Percentiles rank a stretch among this genome's conserved stretches.
Conservation (phyloP, 2,797 vertebrate genomes). For the Argya squamiceps region DNA sequence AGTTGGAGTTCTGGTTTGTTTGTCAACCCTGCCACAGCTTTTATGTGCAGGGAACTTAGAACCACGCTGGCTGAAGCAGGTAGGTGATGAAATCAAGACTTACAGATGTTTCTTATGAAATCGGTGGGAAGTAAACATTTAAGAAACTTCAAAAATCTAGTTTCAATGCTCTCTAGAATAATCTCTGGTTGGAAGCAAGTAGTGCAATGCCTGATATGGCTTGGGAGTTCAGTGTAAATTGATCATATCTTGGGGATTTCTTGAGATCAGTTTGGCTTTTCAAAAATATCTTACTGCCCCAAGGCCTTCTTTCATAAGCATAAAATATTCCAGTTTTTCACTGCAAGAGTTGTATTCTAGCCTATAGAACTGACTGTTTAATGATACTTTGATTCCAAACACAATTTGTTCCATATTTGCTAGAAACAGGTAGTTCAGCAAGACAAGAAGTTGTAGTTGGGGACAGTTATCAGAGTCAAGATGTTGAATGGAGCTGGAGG, state of each 20-base stretch:
- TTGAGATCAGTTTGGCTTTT: background rate
- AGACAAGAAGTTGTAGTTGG: background rate
- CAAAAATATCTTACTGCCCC: background rate
- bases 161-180: background rate
- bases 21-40: background rate
- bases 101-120: constrained; percentile 16
- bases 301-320: background rate
- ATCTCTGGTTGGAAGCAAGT: background rate
- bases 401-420: background rate
- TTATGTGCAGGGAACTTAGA: background rate
- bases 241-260: background rate
- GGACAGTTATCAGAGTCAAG: background rate
- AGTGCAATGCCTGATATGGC: background rate
- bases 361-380: background rate
- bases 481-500: background rate
- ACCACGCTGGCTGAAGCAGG: background rate
- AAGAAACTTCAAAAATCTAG: constrained; percentile 2
- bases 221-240: background rate
- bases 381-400: background rate
- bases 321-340: background rate
- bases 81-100: constrained; percentile 12
- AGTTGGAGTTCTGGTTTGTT: background rate
- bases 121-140: background rate
- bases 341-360: background rate
- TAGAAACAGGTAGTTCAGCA: background rate